A percentile compares a stretch with the other conserved stretches of the same genome.
Conservation (phyloP, 2,888 invertebrate genomes). For the Watsonalla binaria region DNA sequence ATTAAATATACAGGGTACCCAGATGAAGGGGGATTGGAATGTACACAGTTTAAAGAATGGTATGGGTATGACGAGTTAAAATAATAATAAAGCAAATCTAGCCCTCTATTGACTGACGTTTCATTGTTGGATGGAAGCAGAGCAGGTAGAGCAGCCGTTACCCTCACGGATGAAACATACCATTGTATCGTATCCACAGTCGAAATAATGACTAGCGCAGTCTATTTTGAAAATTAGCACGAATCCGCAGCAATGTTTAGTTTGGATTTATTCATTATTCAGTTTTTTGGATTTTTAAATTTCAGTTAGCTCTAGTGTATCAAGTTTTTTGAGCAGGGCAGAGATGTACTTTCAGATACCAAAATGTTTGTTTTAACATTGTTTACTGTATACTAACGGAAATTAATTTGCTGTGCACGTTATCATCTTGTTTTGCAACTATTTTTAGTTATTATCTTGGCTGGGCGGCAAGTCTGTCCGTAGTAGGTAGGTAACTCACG, state of each 20-base stretch:
- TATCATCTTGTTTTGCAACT: conserved; percentile 1
- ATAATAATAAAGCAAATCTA: conserved; percentile 42
- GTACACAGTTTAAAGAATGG: not conserved
- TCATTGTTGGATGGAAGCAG: conserved; percentile 42
- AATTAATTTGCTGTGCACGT: not conserved
- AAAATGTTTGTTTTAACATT: conserved; percentile 3
- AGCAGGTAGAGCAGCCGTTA: conserved; percentile 70
- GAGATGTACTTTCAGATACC: not conserved
- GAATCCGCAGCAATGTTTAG: conserved; percentile 8
- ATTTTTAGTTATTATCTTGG: conserved; percentile 12
- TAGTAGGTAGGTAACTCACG: too few relatives aligned
- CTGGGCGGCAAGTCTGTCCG: too few relatives aligned
- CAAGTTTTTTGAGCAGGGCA: too few relatives aligned
- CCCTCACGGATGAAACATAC: conserved; percentile 48
- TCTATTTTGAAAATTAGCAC: conserved; percentile 45
- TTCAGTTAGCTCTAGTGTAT: not conserved
- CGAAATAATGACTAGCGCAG: conserved; percentile 33
- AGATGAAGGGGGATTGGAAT: not conserved
- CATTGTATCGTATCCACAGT: conserved; percentile 31
- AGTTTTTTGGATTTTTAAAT: conserved; percentile 5
- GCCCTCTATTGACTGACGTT: conserved; percentile 57
- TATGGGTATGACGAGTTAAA: conserved; percentile 14
- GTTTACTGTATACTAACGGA: too few relatives aligned
- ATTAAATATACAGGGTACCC: not conserved
- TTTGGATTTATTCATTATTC: conserved; percentile 10